Evolutionary conservation across 2,888 invertebrate genomes (phyloP).

Genomic region (Plagodis dolabraria): DNA sequence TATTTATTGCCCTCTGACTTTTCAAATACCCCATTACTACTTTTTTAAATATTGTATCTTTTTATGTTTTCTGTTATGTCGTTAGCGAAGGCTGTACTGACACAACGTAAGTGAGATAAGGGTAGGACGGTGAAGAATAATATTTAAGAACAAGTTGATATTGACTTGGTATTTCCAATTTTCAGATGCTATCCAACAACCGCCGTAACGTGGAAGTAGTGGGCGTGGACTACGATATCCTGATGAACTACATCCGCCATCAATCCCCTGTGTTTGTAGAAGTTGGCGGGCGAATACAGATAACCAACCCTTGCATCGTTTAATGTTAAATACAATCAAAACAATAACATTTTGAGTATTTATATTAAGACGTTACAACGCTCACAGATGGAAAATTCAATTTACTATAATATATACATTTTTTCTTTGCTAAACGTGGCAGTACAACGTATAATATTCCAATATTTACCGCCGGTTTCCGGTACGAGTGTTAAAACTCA

Average conservation of each 20-base stretch:
- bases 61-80: not conserved
- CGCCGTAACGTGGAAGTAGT: constrained; percentile 63
- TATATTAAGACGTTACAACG: too few relatives aligned
- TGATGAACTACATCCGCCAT: constrained; percentile 62
- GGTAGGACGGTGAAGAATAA: too few relatives aligned
- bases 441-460: too few relatives aligned
- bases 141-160: not conserved
- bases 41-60: not conserved
- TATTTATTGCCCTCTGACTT: too few relatives aligned
- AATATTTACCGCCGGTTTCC: too few relatives aligned
- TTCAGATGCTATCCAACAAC: constrained; percentile 75
- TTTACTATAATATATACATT: too few relatives aligned
- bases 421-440: too few relatives aligned
- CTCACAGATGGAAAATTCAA: too few relatives aligned
- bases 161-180: constrained; percentile 19
- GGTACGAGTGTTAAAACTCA: too few relatives aligned
- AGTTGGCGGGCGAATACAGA: constrained; percentile 64
- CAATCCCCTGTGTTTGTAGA: constrained; percentile 63
- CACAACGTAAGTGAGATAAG: too few relatives aligned
- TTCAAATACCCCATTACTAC: not conserved
- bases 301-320: constrained; percentile 61
- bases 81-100: not conserved
- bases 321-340: constrained; percentile 20
- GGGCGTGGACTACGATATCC: constrained; percentile 66
- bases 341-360: too few relatives aligned